A percentile compares a stretch with the other conserved stretches of the same genome.
Conservation (phyloP, 2,888 invertebrate species). For the Branchipolynoe longqiensis region DNA sequence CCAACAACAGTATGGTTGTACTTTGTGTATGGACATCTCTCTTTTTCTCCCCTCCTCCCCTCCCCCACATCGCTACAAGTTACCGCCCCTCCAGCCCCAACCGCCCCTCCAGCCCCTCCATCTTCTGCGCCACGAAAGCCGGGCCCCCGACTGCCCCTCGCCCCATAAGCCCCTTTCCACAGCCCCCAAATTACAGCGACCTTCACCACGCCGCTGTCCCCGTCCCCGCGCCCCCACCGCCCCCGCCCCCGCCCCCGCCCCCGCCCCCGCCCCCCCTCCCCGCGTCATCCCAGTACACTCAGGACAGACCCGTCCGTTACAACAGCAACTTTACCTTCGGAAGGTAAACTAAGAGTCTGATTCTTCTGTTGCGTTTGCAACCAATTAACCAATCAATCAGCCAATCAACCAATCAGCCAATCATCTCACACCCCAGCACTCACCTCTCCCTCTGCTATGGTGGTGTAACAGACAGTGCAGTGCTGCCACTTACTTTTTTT, state of each 20-base stretch:
- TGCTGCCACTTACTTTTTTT: too few species aligned
- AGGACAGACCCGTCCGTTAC: background rate
- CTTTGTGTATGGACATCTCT: background rate
- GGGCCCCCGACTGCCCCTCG: constrained; percentile 29
- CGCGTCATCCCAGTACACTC: background rate
- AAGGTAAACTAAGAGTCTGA: constrained; percentile 27
- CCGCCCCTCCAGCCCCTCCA: constrained; percentile 64
- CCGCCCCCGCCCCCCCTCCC: constrained; percentile 15
- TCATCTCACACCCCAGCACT: too few species aligned
- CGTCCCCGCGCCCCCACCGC: constrained; percentile 25
- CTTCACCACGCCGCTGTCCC: background rate
- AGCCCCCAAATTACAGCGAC: background rate
- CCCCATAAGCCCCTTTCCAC: background rate
- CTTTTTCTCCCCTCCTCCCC: background rate
- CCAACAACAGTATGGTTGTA: too few species aligned
- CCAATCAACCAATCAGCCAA: too few species aligned
- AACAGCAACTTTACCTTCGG: constrained; percentile 34
- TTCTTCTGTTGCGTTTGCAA: background rate
- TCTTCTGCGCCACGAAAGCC: constrained; percentile 62
- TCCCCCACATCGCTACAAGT: too few species aligned
- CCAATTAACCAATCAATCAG: too few species aligned
- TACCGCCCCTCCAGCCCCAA: constrained; percentile 61
- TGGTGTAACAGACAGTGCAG: too few species aligned
- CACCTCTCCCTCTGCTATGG: too few species aligned
- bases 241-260: constrained; percentile 42